Evolutionary conservation across 2,888 invertebrate species (phyloP), one percentile per base, ranked within the genome.

Genomic region (Platerodrilus igneus): DNA sequence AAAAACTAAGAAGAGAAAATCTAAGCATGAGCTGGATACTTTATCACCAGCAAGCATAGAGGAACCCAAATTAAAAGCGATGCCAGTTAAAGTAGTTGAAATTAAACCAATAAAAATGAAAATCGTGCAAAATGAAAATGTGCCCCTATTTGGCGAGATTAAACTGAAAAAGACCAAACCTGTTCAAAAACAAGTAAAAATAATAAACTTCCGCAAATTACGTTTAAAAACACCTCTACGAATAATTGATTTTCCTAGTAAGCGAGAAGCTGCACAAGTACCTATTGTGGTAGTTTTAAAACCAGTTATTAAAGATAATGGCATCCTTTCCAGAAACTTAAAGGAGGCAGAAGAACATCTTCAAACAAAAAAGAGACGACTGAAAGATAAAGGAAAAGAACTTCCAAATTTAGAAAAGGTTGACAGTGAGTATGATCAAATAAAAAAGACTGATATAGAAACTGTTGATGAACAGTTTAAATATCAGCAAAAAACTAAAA

Each of bases 151-250:
- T 53, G 77, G 78, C 38, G 75, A 80, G 63, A 68, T 85, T 2
- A 84, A 85, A 67, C 66, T 86, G 3, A 83, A 56, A 25, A 66
- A 66, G 47, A 58, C 63, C 3, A 67, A 64, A 48, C 47, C 55
- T n/a, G 47, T 53, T 23, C 59, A 58, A 38, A 62, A 61, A 50
- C 60, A 60, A 47, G 45, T 37, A 4, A 50, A 55, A 34, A 42
- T 42, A 74, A 56, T 46, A 1, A 58, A 55, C 48, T 64, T 85
- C 37, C 84, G 82, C 1, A 83, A 81, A 62, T 71, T 83, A 33
- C 73, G 81, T 57, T 66, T 87, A 1, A 83, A 82, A 57, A 86
- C 86, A 60, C 74, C 81, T 49, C 81, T 86, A n/a, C 73, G 68
- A 23, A 74, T 73, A 51, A 63, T 72, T 2, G 69, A 70, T 32